These are phyloP conservation scores for Crypturellus tataupa DNA, from an alignment of 2,797 vertebrate genomes.

Conservation along the genomic window DNA sequence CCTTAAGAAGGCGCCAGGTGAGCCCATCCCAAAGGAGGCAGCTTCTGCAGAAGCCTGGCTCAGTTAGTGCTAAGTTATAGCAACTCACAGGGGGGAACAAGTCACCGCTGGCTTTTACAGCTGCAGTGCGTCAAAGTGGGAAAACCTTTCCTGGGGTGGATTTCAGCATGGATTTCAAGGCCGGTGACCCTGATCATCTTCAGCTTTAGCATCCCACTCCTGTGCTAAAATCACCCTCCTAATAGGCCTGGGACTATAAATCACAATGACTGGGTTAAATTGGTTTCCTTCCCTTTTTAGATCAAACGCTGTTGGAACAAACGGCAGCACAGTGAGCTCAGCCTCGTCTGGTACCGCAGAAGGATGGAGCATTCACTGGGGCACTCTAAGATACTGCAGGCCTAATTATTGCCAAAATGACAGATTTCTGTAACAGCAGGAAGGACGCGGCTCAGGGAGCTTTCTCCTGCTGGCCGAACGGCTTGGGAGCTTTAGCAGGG, in stretches of 20 bases:
- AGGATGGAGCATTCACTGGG: rapidly evolving
- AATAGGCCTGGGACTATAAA: neutral
- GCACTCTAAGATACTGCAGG: neutral
- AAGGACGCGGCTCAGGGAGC: neutral
- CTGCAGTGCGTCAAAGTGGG: neutral
- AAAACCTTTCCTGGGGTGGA: neutral
- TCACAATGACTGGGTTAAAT: neutral
- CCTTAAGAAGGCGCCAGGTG: too few relatives aligned
- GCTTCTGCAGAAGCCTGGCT: too few relatives aligned
- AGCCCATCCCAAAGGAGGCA: too few relatives aligned
- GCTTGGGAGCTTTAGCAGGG: neutral
- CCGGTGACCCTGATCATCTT: neutral
- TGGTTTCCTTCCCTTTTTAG: neutral
- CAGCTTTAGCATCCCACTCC: rapidly evolving
- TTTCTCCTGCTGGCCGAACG: neutral
- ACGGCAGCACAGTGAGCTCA: rapidly evolving
- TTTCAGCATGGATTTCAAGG: neutral
- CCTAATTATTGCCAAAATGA: neutral
- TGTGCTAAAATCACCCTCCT: neutral
- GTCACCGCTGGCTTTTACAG: neutral
- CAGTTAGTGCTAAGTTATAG: too few relatives aligned
- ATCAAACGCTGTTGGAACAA: rapidly evolving
- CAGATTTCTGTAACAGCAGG: neutral
- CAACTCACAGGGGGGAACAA: neutral
- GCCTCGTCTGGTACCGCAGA: rapidly evolving